Evolutionary conservation across 2,888 invertebrate genomes (phyloP), one percentile per base, ranked within the genome.

Genomic region (Harpagoxenus sublaevis): DNA sequence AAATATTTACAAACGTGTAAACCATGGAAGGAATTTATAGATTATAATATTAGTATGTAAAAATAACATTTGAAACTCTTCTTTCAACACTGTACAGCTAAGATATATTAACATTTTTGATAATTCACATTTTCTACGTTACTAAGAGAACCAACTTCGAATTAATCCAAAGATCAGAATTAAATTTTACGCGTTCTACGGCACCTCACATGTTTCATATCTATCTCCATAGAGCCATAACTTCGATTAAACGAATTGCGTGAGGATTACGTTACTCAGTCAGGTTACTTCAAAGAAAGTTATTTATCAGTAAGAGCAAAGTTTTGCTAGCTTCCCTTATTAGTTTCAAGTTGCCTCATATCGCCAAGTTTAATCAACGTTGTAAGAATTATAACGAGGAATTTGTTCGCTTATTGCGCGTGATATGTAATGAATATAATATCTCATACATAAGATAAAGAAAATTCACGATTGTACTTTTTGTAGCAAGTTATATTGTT

Each of bases 171-270:
- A 12, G 31, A 65, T 51, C 18, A 10, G 28, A 53, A 45, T 55
- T 12, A 23, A 78, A 57, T 68, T 68, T 66, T 15, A 35, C 3
- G 18, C 1, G 10, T 55, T 31, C 3, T 28, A 39, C 15, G 15
- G 15, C 4, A 57, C 3, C 2, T 10, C 3, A 31, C 0, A 23
- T 48, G n/a, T 39, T 48, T 78, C n/a, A 42, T 53, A 66, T n/a
- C 4, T 60, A 45, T 42, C 18, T 60, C 12, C 31, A 48, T 35
- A n/a, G 1, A 48, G n/a, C 10, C n/a, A 3, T 31, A 57, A 68
- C 31, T 78, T 55, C 28, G 45, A 68, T 78, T 78, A 57, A 55
- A 66, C 31, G 18, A 78, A 66, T 78, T 55, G 42, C 31, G 15
- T 68, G 23, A 4, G 15, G n/a, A 45, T 78, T 78, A 57, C 15